Evolutionary conservation across 1,140 invertebrate genomes (phyloP).

Genomic region (Andrena cerasifolii): DNA sequence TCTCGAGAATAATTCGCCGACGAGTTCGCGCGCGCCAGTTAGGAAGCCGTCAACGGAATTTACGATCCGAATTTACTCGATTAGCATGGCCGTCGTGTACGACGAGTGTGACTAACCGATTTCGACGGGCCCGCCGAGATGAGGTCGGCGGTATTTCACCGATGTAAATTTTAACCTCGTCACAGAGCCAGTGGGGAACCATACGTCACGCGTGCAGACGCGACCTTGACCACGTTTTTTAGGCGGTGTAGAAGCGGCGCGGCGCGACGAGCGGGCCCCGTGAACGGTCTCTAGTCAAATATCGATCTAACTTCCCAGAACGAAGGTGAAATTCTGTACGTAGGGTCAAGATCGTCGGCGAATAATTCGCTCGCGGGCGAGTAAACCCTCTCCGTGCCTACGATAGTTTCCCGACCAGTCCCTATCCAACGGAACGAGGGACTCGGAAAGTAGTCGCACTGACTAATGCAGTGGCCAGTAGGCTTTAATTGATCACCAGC

Average conservation of each 20-base stretch:
- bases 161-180: constrained; percentile 65
- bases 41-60: constrained; percentile 60
- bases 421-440: fast-evolving
- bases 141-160: constrained; percentile 58
- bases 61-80: constrained; percentile 63
- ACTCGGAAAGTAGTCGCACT: neutral
- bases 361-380: neutral
- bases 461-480: neutral
- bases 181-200: constrained; percentile 26
- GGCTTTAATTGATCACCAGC: constrained; percentile 31
- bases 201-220: constrained; percentile 58
- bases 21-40: neutral
- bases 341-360: constrained; percentile 27
- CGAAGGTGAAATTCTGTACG: constrained; percentile 31
- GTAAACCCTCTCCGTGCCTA: neutral
- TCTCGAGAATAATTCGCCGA: constrained; percentile 8
- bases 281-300: constrained; percentile 34
- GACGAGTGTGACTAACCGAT: constrained; percentile 71
- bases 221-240: constrained; percentile 68
- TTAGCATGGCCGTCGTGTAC: constrained; percentile 45
- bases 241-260: constrained; percentile 49
- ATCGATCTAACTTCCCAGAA: constrained; percentile 45
- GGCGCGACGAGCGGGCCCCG: constrained; percentile 30
- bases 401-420: neutral
- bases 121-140: constrained; percentile 50